These are phyloP conservation scores for Amia ocellicauda DNA, from an alignment of 2,113 vertebrate genomes.

Conservation along the genomic window DNA sequence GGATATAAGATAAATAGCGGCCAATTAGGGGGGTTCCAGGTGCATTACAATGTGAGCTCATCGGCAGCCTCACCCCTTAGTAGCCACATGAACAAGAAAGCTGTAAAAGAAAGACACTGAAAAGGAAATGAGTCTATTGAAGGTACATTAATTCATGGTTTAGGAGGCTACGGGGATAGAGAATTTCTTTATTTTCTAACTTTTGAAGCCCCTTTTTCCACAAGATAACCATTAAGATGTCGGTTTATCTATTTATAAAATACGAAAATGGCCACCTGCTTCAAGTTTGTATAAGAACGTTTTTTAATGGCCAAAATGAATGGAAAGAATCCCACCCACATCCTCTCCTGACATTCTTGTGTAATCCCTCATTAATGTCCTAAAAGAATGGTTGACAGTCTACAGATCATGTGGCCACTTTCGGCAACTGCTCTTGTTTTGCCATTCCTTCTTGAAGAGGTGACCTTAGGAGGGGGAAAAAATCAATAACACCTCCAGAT, in stretches of 20 bases:
- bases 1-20: conserved; percentile 58
- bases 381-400: neutral
- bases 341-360: neutral
- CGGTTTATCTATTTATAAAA: neutral
- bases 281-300: conserved; percentile 15
- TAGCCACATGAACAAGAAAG: conserved; percentile 43
- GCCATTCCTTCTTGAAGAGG: conserved; percentile 1
- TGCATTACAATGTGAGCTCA: conserved; percentile 53
- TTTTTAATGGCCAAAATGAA: conserved; percentile 13
- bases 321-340: conserved; percentile 6
- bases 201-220: neutral
- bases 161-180: neutral
- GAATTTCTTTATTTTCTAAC: neutral
- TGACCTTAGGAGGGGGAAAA: neutral
- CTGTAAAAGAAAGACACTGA: conserved; percentile 36
- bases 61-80: conserved; percentile 48
- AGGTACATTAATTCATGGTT: conserved; percentile 17
- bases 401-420: conserved; percentile 7
- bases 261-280: conserved; percentile 10
- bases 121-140: conserved; percentile 45
- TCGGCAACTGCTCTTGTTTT: conserved; percentile 6
- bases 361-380: conserved; percentile 7
- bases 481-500: neutral
- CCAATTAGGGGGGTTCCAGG: conserved; percentile 54
- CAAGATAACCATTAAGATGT: conserved; percentile 1